phyloP scores from a whole-genome alignment of 2,888 invertebrate species.

The Allygus modestus region DNA sequence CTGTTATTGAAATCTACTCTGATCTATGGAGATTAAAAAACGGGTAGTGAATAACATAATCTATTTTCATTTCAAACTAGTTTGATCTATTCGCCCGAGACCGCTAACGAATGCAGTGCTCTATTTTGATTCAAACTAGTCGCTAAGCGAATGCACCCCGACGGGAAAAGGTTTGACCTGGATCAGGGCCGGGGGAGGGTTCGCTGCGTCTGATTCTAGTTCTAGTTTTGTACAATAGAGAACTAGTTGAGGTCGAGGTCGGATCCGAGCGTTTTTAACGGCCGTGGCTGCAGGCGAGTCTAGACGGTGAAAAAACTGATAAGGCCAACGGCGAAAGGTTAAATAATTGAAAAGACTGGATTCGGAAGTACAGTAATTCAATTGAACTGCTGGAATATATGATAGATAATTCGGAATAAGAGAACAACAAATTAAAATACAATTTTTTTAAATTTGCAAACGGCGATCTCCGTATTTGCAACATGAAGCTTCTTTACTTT shows the following conservation, averaged over 20 bases:
- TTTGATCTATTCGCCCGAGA: not conserved
- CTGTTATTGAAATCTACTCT: constrained; percentile 1
- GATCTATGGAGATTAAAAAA: constrained; percentile 29
- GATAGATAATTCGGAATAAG: too few relatives aligned
- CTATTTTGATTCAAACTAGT: constrained; percentile 57
- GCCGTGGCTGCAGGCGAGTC: constrained; percentile 4
- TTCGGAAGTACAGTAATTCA: too few relatives aligned
- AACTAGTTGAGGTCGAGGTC: constrained; percentile 40
- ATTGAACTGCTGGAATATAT: too few relatives aligned
- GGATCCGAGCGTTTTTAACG: constrained; percentile 22
- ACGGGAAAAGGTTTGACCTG: constrained; percentile 44
- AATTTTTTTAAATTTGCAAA: too few relatives aligned
- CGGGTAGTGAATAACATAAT: constrained; percentile 27
- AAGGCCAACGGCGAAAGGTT: constrained; percentile 4
- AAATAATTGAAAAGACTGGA: constrained; percentile 9
- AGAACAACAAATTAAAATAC: too few relatives aligned
- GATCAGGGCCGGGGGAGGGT: constrained; percentile 31
- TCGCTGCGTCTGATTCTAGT: constrained; percentile 5
- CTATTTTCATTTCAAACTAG: constrained; percentile 32
- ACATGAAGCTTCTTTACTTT: too few relatives aligned
- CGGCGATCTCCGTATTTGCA: too few relatives aligned
- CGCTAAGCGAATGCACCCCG: constrained; percentile 52
- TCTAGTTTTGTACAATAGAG: constrained; percentile 35
- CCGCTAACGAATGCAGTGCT: constrained; percentile 23
- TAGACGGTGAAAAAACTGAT: constrained; percentile 20